Evolutionary conservation across 2,797 vertebrate species (phyloP).

Genomic region (Enteromius viviparus): DNA sequence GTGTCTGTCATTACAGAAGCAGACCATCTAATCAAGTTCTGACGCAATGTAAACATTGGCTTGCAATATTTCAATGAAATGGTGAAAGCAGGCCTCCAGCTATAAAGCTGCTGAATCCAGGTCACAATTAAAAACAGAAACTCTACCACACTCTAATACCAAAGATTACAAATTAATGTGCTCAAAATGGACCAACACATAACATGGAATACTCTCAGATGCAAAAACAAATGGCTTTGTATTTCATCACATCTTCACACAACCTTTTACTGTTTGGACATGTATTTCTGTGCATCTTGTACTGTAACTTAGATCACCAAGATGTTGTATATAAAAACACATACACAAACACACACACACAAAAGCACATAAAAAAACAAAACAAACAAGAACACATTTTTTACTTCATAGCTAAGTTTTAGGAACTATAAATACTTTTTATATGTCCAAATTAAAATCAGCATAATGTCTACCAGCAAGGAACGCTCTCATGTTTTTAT

Average conservation of each 20-base stretch:
- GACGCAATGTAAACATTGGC: conserved; percentile 45
- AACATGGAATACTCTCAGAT: neutral
- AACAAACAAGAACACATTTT: neutral
- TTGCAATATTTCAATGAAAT: conserved; percentile 42
- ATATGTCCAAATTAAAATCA: neutral
- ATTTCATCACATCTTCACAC: neutral
- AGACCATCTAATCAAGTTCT: conserved; percentile 48
- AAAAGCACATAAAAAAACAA: neutral
- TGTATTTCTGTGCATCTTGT: neutral
- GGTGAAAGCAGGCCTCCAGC: neutral
- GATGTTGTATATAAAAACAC: neutral
- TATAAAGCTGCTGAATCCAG: conserved; percentile 13
- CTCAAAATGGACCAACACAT: neutral
- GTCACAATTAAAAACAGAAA: conserved; percentile 11
- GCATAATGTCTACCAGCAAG: neutral
- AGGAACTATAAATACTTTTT: neutral
- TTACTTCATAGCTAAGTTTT: neutral
- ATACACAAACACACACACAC: neutral
- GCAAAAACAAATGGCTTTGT: neutral
- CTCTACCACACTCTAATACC: neutral
- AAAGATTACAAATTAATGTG: neutral
- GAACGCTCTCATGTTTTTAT: neutral
- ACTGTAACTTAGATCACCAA: neutral
- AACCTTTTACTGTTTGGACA: neutral
- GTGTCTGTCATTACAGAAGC: conserved; percentile 44